Base-by-base conservation (phyloP, 2,797 vertebrate species). In the Acanthurus tractus region DNA sequence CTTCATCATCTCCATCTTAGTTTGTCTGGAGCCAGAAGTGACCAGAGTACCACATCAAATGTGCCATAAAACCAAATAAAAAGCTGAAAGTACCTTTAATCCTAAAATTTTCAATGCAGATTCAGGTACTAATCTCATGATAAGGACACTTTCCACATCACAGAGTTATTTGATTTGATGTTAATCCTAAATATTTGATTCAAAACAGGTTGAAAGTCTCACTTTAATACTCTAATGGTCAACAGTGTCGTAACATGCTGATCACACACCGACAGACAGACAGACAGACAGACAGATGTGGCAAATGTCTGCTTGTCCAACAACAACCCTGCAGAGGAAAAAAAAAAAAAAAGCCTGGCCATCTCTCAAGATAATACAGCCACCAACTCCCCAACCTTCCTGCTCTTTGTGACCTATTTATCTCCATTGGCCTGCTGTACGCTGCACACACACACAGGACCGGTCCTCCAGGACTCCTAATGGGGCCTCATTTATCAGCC, bases 401-500 rank as follows among this genome's bases (percentile, higher is more conserved):
- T 36, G 36, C 74, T 86, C 29, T 22, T 1, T 54, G 55, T 89
- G 86, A 87, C 86, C 91, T 82, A 88, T 88, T 89, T 92, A 42
- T 91, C 76, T 86, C 23, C 46, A 44, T 69, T 61, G 79, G n/a
- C 79, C 74, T 58, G 76, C 66, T 67, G 76, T 22, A 69, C 64
- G 82, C 78, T 46, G 79, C 81, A 74, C 66, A 79, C 78, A 62
- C 52, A 25, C 25, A 25, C 25, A 67, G 76, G 61, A 13, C 79
- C 2, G 79, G 50, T 90, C 86, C 86, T 81, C 77, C 72, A 72
- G 78, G 83, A 83, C 76, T 83, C 77, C 17, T 91, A 89, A 92
- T 83, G 86, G 86, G 71, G 63, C 63, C 87, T 89, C 91, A 83
- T 93, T 87, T 79, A 84, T 92, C 90, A 91, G 86, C 15, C 3